A percentile compares a stretch with the other conserved stretches of the same genome.
These are phyloP conservation scores for Dendrocincla fuliginosa DNA, from an alignment of 2,797 vertebrate species.

Conservation along the genomic window DNA sequence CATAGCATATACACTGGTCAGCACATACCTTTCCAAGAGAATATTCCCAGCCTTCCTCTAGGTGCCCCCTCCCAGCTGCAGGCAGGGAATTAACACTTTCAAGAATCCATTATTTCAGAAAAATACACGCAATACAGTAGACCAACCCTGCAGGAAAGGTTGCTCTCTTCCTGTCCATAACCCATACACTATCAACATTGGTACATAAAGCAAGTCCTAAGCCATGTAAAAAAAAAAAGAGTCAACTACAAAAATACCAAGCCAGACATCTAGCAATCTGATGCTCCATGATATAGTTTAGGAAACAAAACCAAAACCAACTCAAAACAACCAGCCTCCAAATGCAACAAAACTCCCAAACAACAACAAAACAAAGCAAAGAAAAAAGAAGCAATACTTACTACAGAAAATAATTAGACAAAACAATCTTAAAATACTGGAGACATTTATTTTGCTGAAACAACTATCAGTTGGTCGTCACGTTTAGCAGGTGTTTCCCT, in stretches of 20 bases:
- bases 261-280: not conserved
- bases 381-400: not conserved
- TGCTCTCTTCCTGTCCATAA: not conserved
- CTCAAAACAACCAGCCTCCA: not conserved
- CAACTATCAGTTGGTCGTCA: not conserved
- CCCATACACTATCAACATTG: not conserved
- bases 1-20: not conserved
- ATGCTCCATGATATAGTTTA: not conserved
- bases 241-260: not conserved
- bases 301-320: not conserved
- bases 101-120: not conserved
- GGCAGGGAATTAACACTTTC: not conserved
- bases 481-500: not conserved
- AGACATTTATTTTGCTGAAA: not conserved
- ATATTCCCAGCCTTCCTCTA: not conserved
- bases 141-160: not conserved
- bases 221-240: not conserved
- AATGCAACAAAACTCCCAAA: not conserved
- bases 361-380: not conserved
- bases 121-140: not conserved
- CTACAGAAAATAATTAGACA: not conserved
- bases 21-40: not conserved
- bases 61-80: not conserved
- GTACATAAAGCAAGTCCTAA: not conserved
- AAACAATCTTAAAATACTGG: not conserved